These are phyloP conservation scores for Rhopalosiphum padi DNA, from an alignment of 1,140 invertebrate genomes.

Conservation along the genomic window DNA sequence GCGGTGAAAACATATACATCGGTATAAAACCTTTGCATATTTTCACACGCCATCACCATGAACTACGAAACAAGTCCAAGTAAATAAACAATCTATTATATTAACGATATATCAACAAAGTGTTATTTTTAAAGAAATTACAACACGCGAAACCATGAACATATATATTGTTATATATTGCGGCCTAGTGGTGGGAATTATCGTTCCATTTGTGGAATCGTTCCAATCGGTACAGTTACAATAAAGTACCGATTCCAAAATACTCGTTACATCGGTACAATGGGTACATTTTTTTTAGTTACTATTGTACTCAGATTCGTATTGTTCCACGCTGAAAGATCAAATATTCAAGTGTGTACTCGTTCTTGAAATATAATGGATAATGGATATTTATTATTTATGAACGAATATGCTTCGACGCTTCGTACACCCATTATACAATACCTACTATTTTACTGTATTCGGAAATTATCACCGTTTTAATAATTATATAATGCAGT, in stretches of 20 bases:
- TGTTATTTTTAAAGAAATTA: too few species aligned
- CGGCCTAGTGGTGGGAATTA: background rate
- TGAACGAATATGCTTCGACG: background rate
- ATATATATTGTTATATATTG: too few species aligned
- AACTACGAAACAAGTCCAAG: too few species aligned
- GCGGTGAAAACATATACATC: too few species aligned
- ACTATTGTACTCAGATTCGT: background rate
- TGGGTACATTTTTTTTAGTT: background rate
- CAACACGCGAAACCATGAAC: too few species aligned
- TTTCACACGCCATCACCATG: too few species aligned
- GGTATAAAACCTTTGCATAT: too few species aligned
- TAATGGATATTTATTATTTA: background rate
- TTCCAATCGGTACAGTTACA: background rate
- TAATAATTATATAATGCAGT: background rate
- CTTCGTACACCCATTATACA: background rate
- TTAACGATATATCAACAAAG: too few species aligned
- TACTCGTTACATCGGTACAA: background rate
- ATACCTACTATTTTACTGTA: constrained; percentile 11
- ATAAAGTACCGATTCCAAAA: background rate
- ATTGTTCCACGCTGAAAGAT: background rate
- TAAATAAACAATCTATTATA: too few species aligned
- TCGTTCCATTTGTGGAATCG: constrained; percentile 4
- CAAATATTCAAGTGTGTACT: background rate
- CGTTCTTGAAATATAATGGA: background rate
- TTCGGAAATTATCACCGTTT: background rate